These are phyloP conservation scores for Numida meleagris DNA, from an alignment of 2,113 vertebrate genomes.

Conservation along the genomic window DNA sequence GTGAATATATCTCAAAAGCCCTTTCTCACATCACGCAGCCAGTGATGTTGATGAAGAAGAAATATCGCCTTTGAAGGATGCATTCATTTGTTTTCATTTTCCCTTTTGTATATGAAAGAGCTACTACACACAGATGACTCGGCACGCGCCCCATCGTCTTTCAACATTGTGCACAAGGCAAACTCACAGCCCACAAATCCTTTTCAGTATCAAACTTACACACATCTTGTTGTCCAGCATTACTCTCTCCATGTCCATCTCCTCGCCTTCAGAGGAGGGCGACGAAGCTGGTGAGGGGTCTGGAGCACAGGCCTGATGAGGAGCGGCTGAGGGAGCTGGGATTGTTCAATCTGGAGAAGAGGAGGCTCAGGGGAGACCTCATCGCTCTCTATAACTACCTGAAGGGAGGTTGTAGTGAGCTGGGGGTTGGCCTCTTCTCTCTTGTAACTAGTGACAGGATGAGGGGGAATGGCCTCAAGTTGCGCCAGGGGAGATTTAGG, in stretches of 20 bases:
- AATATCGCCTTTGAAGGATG: not conserved
- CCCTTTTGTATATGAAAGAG: not conserved
- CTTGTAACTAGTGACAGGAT: too few species aligned
- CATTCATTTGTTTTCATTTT: conserved; percentile 38
- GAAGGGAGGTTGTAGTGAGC: too few species aligned
- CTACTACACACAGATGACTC: not conserved
- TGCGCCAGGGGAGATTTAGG: too few species aligned
- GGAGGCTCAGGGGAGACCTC: too few species aligned
- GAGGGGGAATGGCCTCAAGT: too few species aligned
- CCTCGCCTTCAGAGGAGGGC: too few species aligned
- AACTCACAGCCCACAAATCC: not conserved
- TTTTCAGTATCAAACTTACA: not conserved
- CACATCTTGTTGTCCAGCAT: not conserved
- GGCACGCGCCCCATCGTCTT: not conserved
- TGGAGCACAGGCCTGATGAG: too few species aligned
- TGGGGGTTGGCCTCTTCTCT: too few species aligned
- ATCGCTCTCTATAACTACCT: too few species aligned
- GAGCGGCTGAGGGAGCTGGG: too few species aligned
- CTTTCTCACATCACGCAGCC: not conserved
- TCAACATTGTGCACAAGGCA: not conserved
- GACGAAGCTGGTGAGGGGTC: too few species aligned
- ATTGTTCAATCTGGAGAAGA: too few species aligned
- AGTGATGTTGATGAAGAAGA: not conserved
- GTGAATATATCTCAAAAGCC: conserved; percentile 7
- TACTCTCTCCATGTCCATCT: not conserved